Percentiles rank a stretch among this genome's conserved stretches.
phyloP scores from a whole-genome alignment of 2,113 vertebrate genomes.

The Psettodes erumei region DNA sequence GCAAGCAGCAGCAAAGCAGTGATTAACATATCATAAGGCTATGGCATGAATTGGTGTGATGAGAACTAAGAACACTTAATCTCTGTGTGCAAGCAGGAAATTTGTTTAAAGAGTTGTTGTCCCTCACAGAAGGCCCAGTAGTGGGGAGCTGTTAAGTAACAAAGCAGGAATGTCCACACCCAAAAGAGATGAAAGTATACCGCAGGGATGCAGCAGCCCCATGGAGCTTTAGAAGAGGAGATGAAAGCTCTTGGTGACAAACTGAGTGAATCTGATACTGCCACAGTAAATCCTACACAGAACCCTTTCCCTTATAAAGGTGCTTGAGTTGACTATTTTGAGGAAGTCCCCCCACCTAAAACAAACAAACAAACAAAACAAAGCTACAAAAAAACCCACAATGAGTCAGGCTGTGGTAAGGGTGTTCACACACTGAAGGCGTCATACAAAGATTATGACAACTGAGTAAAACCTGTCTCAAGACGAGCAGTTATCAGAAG shows the following conservation, averaged over 20 bases:
- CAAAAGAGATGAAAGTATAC: constrained; percentile 22
- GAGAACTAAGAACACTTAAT: too few species aligned
- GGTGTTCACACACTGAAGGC: neutral
- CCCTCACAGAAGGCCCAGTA: neutral
- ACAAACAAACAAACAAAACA: too few species aligned
- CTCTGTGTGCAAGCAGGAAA: neutral
- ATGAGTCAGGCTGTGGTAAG: neutral
- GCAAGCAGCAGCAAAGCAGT: too few species aligned
- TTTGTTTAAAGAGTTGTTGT: constrained; percentile 3
- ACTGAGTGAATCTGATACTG: constrained; percentile 16
- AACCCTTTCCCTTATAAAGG: neutral
- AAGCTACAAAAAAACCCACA: too few species aligned
- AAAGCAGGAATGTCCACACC: neutral
- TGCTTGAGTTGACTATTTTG: neutral
- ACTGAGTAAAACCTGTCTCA: neutral
- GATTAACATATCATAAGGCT: too few species aligned
- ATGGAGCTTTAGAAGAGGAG: constrained; percentile 16
- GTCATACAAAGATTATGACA: neutral
- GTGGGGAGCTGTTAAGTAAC: neutral
- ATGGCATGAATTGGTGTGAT: too few species aligned
- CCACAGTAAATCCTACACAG: constrained; percentile 24
- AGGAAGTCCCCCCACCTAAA: too few species aligned
- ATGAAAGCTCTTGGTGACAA: constrained; percentile 33
- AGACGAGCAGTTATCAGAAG: neutral
- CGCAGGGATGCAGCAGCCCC: constrained; percentile 13